Evolutionary conservation across 2,888 invertebrate species (phyloP).

Genomic region (Sinopyrophorus schimmeli): DNA sequence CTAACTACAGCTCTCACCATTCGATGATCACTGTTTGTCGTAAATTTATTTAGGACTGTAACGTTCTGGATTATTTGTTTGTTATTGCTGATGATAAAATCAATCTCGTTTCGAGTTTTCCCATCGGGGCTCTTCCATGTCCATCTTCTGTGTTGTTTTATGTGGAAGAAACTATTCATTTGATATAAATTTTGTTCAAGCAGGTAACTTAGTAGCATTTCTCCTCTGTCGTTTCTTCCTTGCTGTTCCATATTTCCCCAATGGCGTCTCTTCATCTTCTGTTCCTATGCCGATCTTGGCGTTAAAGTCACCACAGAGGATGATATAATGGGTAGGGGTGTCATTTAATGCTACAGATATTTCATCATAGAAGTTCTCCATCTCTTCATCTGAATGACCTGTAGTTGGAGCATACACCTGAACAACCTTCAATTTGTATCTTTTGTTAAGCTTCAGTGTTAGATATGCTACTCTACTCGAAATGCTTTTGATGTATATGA

Average conservation of each 20-base stretch:
- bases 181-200: conserved; percentile 5
- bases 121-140: conserved; percentile 2
- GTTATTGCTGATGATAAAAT: neutral
- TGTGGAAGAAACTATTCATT: conserved; percentile 1
- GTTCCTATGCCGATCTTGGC: conserved; percentile 1
- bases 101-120: neutral
- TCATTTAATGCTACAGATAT: conserved; percentile 4
- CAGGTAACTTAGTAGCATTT: conserved; percentile 4
- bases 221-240: conserved; percentile 4
- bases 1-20: neutral
- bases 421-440: conserved; percentile 1
- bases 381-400: conserved; percentile 2
- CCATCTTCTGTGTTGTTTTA: neutral
- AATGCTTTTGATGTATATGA: neutral
- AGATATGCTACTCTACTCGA: conserved; percentile 2
- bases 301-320: conserved; percentile 1
- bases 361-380: too few relatives aligned
- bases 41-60: neutral
- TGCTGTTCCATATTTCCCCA: conserved; percentile 1
- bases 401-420: conserved; percentile 1
- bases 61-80: neutral
- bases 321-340: conserved; percentile 3
- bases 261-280: neutral
- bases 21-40: neutral
- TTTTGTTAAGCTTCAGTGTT: conserved; percentile 2